Conservation (phyloP, 2,888 invertebrate genomes). For the Cylloceria caligata region DNA sequence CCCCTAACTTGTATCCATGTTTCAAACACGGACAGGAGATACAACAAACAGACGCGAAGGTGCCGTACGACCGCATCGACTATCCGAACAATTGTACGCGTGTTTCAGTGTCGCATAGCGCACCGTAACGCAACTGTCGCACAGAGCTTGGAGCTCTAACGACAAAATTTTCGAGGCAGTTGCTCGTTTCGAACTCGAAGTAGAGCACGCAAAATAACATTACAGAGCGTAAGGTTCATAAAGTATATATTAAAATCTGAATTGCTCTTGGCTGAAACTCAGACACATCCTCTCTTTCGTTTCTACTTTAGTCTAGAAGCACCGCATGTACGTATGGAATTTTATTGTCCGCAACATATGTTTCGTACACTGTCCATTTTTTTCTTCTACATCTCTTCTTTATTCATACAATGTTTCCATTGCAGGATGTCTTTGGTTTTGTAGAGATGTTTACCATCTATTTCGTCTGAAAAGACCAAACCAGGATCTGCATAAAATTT, state of each 20-base stretch:
- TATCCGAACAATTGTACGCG: not conserved
- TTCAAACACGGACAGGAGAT: slow-evolving; percentile 30
- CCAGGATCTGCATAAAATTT: not conserved
- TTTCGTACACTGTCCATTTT: no score
- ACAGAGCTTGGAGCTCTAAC: not conserved
- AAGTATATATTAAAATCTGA: not conserved
- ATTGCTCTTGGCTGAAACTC: not conserved
- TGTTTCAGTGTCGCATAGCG: not conserved
- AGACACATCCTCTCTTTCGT: no score
- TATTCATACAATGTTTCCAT: no score
- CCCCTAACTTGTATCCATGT: slow-evolving; percentile 52
- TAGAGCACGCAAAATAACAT: not conserved
- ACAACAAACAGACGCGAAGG: slow-evolving; percentile 2
- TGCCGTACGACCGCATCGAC: slow-evolving; percentile 4
- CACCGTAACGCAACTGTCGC: not conserved
- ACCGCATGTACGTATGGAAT: no score
- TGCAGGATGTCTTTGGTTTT: not conserved
- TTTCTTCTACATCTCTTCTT: no score
- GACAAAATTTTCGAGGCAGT: slow-evolving; percentile 3
- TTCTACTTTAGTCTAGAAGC: no score
- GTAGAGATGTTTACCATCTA: not conserved
- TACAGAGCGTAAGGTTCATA: not conserved
- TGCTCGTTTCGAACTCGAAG: not conserved
- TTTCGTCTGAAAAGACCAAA: not conserved
- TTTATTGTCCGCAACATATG: no score